These are phyloP conservation scores for Diadumene lineata DNA, from an alignment of 92 coral and sea anemone species.

Conservation along the genomic window DNA sequence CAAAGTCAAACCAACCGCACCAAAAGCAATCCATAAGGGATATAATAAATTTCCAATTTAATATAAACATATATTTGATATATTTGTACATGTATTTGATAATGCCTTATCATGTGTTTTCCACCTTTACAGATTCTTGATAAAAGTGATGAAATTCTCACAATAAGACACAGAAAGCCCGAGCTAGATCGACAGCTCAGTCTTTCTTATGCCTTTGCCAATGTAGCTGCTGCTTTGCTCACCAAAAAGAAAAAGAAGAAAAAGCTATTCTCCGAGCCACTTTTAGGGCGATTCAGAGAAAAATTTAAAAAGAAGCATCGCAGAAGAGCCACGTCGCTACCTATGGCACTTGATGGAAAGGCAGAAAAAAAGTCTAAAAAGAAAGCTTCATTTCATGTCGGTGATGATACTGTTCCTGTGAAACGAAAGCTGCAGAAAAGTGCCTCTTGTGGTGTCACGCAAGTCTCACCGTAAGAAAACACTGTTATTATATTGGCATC, in stretches of 20 bases:
- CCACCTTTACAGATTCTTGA: constrained; percentile 38
- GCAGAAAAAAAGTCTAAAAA: background rate
- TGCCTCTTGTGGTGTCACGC: constrained; percentile 16
- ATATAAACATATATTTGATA: no score
- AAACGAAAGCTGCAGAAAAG: constrained; percentile 1
- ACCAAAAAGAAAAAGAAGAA: constrained; percentile 32
- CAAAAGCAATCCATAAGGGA: no score
- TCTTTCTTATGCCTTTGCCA: constrained; percentile 26
- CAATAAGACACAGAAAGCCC: constrained; percentile 38
- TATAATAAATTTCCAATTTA: no score
- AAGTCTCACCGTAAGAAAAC: background rate
- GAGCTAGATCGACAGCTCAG: constrained; percentile 30
- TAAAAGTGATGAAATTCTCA: constrained; percentile 34
- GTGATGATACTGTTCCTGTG: constrained; percentile 8
- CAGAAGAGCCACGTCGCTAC: constrained; percentile 62
- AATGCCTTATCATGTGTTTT: background rate
- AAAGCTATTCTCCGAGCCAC: constrained; percentile 65
- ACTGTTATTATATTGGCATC: no score
- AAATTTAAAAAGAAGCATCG: constrained; percentile 61
- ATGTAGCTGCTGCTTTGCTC: constrained; percentile 17
- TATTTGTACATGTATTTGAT: background rate
- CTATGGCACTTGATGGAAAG: constrained; percentile 42
- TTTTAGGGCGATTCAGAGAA: constrained; percentile 63
- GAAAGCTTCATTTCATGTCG: constrained; percentile 21
- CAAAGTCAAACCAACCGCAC: no score